A percentile compares a stretch with the other conserved stretches of the same genome.
Conservation (phyloP, 2,797 vertebrate species). For the Merluccius polli region DNA sequence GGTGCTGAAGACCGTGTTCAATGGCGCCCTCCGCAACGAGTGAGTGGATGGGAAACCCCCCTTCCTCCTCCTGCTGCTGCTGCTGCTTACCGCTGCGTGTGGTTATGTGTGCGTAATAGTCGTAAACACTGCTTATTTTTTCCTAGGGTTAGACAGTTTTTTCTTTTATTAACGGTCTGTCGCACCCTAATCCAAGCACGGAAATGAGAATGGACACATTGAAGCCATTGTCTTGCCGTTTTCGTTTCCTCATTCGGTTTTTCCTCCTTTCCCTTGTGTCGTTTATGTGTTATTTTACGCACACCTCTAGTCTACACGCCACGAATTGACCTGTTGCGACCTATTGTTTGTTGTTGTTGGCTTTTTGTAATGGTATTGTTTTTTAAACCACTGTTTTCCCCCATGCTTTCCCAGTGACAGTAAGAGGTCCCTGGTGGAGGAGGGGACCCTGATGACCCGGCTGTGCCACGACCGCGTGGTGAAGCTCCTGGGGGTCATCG, state of each 20-base stretch:
- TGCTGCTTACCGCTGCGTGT: too few relatives aligned
- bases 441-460: constrained; percentile 85
- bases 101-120: too few relatives aligned
- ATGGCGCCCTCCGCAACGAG: constrained; percentile 79
- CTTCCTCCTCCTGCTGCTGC: too few relatives aligned
- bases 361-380: background rate
- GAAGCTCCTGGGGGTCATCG: constrained; percentile 85
- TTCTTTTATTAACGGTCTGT: too few relatives aligned
- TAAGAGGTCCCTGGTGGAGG: constrained; percentile 80
- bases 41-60: constrained; percentile 74
- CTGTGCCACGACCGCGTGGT: constrained; percentile 86
- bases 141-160: too few relatives aligned
- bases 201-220: background rate
- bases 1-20: constrained; percentile 89
- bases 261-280: background rate
- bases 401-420: constrained; percentile 42
- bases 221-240: background rate
- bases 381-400: background rate
- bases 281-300: background rate
- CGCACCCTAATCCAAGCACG: background rate
- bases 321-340: background rate
- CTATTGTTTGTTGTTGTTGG: background rate
- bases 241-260: background rate
- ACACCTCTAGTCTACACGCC: background rate
- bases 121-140: too few relatives aligned